phyloP scores from a whole-genome alignment of 2,797 vertebrate species.

The Neomorphus geoffroyi region DNA sequence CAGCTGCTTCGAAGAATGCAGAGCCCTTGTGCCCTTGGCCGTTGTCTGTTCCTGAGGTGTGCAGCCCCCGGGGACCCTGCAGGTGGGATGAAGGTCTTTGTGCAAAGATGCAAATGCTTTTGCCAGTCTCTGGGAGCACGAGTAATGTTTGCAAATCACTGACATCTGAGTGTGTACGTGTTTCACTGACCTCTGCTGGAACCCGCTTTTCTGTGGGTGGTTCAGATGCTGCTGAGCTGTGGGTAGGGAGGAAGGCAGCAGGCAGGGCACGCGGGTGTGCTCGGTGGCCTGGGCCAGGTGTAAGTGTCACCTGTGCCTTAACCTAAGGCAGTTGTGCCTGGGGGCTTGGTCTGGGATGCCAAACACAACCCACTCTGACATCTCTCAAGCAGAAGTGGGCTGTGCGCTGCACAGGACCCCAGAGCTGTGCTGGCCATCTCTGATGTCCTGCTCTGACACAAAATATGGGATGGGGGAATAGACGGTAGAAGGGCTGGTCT shows the following conservation, averaged over 20 bases:
- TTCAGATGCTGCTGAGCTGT: rapidly evolving
- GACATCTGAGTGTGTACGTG: rapidly evolving
- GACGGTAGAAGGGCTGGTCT: neutral
- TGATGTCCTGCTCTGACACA: rapidly evolving
- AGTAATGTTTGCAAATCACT: neutral
- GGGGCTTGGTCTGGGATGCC: neutral
- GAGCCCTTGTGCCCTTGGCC: neutral
- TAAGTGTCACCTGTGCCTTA: rapidly evolving
- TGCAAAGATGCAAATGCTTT: neutral
- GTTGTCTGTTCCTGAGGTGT: rapidly evolving
- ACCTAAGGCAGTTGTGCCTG: rapidly evolving
- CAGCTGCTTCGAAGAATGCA: neutral
- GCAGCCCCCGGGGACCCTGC: rapidly evolving
- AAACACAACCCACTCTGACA: rapidly evolving
- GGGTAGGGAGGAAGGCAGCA: neutral
- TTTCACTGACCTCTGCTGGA: neutral
- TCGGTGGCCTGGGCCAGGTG: neutral
- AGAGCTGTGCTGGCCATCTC: rapidly evolving
- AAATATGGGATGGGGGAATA: neutral
- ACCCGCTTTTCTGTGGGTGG: neutral
- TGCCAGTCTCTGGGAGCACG: neutral
- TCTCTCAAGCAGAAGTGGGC: rapidly evolving
- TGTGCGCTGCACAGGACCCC: neutral
- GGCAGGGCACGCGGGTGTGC: neutral
- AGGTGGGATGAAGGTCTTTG: neutral